Evolutionary conservation across 2,888 invertebrate species (phyloP).

Genomic region (Stramonita haemastoma): DNA sequence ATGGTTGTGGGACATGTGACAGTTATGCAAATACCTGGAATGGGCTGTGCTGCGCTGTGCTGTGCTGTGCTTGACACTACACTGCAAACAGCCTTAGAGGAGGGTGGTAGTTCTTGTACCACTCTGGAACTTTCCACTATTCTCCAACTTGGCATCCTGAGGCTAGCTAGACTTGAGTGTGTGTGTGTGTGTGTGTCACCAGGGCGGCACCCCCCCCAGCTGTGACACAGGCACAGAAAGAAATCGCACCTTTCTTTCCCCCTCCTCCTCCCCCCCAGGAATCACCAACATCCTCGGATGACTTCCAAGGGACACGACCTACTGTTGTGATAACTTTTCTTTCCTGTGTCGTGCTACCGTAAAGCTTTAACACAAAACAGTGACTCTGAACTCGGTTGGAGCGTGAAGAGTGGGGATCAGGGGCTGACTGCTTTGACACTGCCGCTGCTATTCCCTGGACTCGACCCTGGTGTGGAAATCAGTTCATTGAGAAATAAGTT

Average conservation of each 20-base stretch:
- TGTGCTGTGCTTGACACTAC: background rate
- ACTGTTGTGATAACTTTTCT: constrained; percentile 27
- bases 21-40: background rate
- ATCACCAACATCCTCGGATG: background rate
- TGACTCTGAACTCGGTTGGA: background rate
- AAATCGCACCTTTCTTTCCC: background rate
- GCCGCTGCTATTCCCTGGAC: background rate
- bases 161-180: too few species aligned
- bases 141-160: too few species aligned
- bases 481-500: too few species aligned
- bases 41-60: background rate
- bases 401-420: background rate
- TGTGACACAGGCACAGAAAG: too few species aligned
- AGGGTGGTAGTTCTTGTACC: background rate
- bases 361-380: constrained; percentile 24
- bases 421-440: background rate
- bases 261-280: too few species aligned
- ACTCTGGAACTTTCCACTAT: too few species aligned
- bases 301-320: constrained; percentile 14
- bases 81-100: background rate
- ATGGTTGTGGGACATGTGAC: background rate
- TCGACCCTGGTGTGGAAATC: too few species aligned
- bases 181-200: too few species aligned
- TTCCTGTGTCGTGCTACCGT: background rate
- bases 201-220: too few species aligned